Percentiles rank a stretch among this genome's conserved stretches.
Conservation (phyloP, 2,797 vertebrate species). For the Gymnothorax javanicus region DNA sequence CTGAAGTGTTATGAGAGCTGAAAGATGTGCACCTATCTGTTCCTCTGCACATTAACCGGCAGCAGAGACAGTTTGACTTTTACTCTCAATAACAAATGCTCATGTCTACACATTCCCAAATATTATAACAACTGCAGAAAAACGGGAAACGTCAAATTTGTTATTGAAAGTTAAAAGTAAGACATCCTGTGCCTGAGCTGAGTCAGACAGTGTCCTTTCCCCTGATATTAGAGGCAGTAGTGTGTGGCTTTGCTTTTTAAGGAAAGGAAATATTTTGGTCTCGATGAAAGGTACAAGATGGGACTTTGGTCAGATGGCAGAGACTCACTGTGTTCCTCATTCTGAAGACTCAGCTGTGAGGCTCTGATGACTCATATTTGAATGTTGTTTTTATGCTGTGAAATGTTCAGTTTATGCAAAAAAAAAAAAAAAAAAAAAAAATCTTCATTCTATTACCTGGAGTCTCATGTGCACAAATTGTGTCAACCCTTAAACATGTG, state of each 20-base stretch:
- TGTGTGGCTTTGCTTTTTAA: not conserved
- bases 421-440: too few relatives aligned
- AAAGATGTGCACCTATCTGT: too few relatives aligned
- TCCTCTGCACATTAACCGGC: too few relatives aligned
- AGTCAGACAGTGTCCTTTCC: not conserved
- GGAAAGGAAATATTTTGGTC: not conserved
- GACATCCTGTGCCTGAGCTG: not conserved
- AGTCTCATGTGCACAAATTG: too few relatives aligned
- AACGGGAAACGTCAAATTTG: not conserved
- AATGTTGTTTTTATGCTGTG: not conserved
- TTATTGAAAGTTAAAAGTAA: constrained; percentile 9
- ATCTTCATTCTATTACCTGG: too few relatives aligned
- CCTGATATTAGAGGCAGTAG: not conserved
- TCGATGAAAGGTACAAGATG: not conserved
- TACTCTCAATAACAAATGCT: not conserved
- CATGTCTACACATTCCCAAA: not conserved
- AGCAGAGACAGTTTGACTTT: not conserved
- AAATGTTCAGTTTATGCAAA: too few relatives aligned
- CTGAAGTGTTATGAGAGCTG: too few relatives aligned
- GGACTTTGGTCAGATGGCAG: not conserved
- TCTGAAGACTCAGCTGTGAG: not conserved
- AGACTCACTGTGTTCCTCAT: not conserved
- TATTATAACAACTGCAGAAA: not conserved
- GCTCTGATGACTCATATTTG: not conserved
- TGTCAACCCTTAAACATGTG: too few relatives aligned